Conservation (phyloP, 2,113 vertebrate species). For the Thymallus thymallus region DNA sequence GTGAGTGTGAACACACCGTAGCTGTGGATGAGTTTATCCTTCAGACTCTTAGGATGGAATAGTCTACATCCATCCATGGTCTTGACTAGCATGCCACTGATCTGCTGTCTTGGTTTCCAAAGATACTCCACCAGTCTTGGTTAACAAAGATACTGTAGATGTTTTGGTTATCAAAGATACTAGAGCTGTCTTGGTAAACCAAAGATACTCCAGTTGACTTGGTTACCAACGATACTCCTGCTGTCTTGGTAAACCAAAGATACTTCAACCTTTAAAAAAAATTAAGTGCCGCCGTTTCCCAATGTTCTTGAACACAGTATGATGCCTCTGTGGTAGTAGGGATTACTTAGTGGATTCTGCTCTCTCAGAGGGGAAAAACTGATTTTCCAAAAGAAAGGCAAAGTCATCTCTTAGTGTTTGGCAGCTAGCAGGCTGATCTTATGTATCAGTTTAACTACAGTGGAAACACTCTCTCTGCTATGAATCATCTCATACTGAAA, state of each 20-base stretch:
- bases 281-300: no score
- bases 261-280: slow-evolving; percentile 31
- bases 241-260: no score
- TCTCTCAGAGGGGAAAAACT: slow-evolving; percentile 34
- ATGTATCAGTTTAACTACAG: slow-evolving; percentile 48
- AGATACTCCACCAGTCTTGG: background rate
- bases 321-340: slow-evolving; percentile 11
- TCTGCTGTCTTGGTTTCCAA: background rate
- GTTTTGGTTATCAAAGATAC: no score
- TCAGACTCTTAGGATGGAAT: no score
- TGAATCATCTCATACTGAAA: slow-evolving; percentile 33
- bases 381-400: slow-evolving; percentile 43
- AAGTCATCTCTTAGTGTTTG: slow-evolving; percentile 42
- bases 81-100: no score
- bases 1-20: no score
- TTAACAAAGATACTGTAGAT: background rate
- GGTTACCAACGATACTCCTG: no score
- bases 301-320: no score
- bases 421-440: slow-evolving; percentile 32
- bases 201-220: no score
- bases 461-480: slow-evolving; percentile 19
- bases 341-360: slow-evolving; percentile 38
- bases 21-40: no score
- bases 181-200: no score
- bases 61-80: no score